phyloP scores from a whole-genome alignment of 1,140 invertebrate species.

The Bombus vancouverensis region DNA sequence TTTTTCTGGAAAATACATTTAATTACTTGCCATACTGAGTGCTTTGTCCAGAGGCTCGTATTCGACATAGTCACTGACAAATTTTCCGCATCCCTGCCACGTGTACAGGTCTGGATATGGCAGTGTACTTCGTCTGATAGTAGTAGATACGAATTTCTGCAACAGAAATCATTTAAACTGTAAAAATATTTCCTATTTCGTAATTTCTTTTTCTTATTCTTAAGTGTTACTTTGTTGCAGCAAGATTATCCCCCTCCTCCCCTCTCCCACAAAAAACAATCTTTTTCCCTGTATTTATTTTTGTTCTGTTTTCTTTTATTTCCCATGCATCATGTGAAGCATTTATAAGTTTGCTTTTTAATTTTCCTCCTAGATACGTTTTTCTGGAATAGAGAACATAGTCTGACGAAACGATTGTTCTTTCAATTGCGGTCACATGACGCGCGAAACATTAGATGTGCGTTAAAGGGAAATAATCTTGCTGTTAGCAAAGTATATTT shows the following conservation, averaged over 20 bases:
- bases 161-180: conserved; percentile 25
- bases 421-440: conserved; percentile 9
- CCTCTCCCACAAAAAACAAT: no score
- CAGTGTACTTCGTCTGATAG: conserved; percentile 86
- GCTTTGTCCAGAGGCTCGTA: conserved; percentile 84
- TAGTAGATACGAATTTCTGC: conserved; percentile 89
- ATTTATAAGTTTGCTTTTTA: no score
- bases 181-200: conserved; percentile 3
- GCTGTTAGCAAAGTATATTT: conserved; percentile 44
- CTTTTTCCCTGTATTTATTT: conserved; percentile 16
- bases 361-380: neutral
- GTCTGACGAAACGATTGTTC: conserved; percentile 4
- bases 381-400: neutral
- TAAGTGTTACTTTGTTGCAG: neutral
- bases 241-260: neutral
- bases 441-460: neutral
- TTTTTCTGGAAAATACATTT: neutral
- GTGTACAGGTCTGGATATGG: conserved; percentile 84
- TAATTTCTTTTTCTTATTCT: conserved; percentile 14
- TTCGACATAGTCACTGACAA: conserved; percentile 85
- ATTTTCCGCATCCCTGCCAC: conserved; percentile 85
- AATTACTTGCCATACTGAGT: conserved; percentile 84
- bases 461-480: conserved; percentile 16
- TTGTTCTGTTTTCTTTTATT: neutral
- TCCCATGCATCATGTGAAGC: no score